Conservation (phyloP, 1,140 invertebrate species). For the Ostrea denselamellosa region DNA sequence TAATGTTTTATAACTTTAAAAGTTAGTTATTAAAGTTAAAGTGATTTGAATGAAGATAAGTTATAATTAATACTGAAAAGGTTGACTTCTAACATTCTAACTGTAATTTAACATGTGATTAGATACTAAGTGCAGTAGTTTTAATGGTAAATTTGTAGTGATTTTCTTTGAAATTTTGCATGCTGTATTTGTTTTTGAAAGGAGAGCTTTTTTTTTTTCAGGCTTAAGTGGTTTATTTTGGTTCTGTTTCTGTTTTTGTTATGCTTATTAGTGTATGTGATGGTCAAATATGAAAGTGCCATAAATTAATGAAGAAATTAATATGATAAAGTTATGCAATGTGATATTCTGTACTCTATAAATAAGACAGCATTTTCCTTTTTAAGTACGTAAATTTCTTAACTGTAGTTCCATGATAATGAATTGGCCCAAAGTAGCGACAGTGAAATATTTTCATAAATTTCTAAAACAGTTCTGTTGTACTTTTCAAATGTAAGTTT, state of each 20-base stretch:
- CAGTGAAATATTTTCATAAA: not conserved
- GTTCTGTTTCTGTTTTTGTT: not conserved
- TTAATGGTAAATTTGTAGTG: not conserved
- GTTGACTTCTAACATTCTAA: not conserved
- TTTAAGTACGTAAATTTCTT: no score
- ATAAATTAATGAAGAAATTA: no score
- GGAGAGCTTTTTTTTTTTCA: not conserved
- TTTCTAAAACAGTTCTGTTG: constrained; percentile 1
- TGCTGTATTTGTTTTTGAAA: not conserved
- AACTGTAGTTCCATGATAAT: no score
- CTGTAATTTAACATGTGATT: not conserved
- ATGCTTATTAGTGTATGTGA: not conserved
- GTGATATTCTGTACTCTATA: no score
- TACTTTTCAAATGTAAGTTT: not conserved
- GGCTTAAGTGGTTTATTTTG: not conserved
- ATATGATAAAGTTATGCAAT: no score
- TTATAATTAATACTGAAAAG: not conserved
- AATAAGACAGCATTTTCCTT: no score
- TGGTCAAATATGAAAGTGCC: no score
- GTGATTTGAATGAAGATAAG: not conserved
- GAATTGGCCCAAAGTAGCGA: no score
- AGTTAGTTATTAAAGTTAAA: not conserved
- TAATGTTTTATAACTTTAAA: not conserved
- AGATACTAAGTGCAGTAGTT: not conserved
- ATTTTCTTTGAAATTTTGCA: not conserved